Evolutionary conservation across 2,888 invertebrate genomes (phyloP).

Genomic region (Chouioia cunea): DNA sequence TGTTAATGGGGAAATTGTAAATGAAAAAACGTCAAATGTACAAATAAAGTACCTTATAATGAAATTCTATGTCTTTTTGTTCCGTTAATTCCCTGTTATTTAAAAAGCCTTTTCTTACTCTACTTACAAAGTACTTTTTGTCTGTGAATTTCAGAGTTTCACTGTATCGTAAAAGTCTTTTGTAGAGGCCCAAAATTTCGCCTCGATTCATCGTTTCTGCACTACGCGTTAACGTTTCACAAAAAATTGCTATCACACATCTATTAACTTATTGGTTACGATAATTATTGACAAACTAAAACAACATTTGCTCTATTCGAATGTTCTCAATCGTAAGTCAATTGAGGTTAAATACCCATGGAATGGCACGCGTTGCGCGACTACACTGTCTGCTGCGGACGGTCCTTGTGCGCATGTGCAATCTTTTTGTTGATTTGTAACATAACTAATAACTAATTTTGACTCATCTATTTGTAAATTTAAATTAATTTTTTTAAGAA

Average conservation of each 20-base stretch:
- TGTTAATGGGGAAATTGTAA: conserved; percentile 18
- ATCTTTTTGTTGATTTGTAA: too few relatives aligned
- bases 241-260: neutral
- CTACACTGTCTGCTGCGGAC: too few relatives aligned
- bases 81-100: conserved; percentile 74
- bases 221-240: neutral
- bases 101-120: conserved; percentile 80
- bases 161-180: conserved; percentile 84
- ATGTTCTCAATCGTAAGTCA: too few relatives aligned
- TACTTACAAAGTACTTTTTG: conserved; percentile 78
- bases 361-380: too few relatives aligned
- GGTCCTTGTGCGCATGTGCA: too few relatives aligned
- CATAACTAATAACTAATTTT: too few relatives aligned
- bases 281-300: neutral
- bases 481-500: too few relatives aligned
- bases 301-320: too few relatives aligned
- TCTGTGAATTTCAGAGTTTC: conserved; percentile 83
- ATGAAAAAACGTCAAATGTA: neutral
- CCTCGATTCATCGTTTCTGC: conserved; percentile 49
- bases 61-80: conserved; percentile 72
- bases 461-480: too few relatives aligned
- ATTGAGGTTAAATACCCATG: too few relatives aligned
- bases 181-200: conserved; percentile 82
- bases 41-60: conserved; percentile 73
- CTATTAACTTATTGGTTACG: neutral